A percentile compares a stretch with the other conserved stretches of the same genome.
Evolutionary conservation across 1,140 invertebrate genomes (phyloP).

Genomic region (Ips nitidus): DNA sequence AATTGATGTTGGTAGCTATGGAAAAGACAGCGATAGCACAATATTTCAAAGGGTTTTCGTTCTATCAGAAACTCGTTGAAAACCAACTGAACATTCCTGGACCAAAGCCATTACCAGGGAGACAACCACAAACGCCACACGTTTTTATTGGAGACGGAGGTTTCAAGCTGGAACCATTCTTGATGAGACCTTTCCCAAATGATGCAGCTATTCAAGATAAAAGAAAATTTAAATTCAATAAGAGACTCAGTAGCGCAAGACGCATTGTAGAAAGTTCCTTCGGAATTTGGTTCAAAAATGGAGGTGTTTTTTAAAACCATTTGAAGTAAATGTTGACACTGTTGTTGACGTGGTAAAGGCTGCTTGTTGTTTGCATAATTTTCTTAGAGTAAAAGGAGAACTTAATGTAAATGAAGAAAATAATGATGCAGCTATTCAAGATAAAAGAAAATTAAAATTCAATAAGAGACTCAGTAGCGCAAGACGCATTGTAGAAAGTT

Average conservation of each 20-base stretch:
- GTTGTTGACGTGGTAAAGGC: too few relatives aligned
- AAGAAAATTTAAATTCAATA: slow-evolving; percentile 29
- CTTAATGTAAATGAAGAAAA: too few relatives aligned
- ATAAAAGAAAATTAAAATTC: slow-evolving; percentile 33
- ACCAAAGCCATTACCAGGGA: slow-evolving; percentile 16
- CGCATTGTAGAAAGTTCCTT: too few relatives aligned
- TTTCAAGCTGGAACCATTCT: slow-evolving; percentile 38
- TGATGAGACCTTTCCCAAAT: slow-evolving; percentile 46
- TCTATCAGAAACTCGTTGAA: neutral
- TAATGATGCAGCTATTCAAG: slow-evolving; percentile 19
- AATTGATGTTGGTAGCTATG: too few relatives aligned
- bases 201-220: slow-evolving; percentile 26
- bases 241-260: neutral
- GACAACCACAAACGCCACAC: slow-evolving; percentile 13
- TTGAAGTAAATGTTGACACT: too few relatives aligned
- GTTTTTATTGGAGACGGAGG: slow-evolving; percentile 53
- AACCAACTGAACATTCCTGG: slow-evolving; percentile 7
- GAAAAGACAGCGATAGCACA: neutral
- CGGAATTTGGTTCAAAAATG: too few relatives aligned
- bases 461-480: slow-evolving; percentile 16
- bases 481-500: too few relatives aligned
- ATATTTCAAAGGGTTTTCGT: slow-evolving; percentile 3
- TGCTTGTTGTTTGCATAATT: too few relatives aligned
- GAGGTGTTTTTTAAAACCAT: too few relatives aligned
- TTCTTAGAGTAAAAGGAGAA: too few relatives aligned